These are phyloP conservation scores for Hipposideros larvatus DNA, from an alignment of 2,797 vertebrate genomes.

Conservation along the genomic window DNA sequence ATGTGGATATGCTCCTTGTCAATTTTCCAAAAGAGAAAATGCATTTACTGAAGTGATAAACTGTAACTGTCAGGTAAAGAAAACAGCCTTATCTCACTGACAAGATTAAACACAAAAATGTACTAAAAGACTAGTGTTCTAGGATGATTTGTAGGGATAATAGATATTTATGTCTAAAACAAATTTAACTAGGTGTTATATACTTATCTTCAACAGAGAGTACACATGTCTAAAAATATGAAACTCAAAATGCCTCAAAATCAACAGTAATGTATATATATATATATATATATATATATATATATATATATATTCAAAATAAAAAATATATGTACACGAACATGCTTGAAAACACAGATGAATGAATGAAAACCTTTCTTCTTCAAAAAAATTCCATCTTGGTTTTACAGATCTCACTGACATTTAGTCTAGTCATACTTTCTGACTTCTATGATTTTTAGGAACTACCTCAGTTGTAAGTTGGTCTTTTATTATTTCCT, in stretches of 20 bases:
- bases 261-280: neutral
- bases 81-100: conserved; percentile 67
- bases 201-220: neutral
- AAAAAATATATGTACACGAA: neutral
- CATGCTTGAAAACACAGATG: neutral
- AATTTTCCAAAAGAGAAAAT: conserved; percentile 84
- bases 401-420: neutral
- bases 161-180: conserved; percentile 42
- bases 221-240: neutral
- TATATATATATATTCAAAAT: neutral
- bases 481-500: conserved; percentile 7
- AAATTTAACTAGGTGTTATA: neutral
- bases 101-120: conserved; percentile 77
- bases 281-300: neutral
- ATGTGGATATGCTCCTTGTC: conserved; percentile 80
- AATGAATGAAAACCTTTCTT: neutral
- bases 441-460: neutral
- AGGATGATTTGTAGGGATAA: conserved; percentile 52
- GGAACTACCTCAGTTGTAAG: neutral
- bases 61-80: conserved; percentile 80
- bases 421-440: neutral
- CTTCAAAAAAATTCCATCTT: neutral
- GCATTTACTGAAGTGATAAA: conserved; percentile 84
- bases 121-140: conserved; percentile 59
- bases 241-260: neutral